These are phyloP conservation scores for Oceanodroma tethys DNA, from an alignment of 2,113 vertebrate species.

Conservation along the genomic window DNA sequence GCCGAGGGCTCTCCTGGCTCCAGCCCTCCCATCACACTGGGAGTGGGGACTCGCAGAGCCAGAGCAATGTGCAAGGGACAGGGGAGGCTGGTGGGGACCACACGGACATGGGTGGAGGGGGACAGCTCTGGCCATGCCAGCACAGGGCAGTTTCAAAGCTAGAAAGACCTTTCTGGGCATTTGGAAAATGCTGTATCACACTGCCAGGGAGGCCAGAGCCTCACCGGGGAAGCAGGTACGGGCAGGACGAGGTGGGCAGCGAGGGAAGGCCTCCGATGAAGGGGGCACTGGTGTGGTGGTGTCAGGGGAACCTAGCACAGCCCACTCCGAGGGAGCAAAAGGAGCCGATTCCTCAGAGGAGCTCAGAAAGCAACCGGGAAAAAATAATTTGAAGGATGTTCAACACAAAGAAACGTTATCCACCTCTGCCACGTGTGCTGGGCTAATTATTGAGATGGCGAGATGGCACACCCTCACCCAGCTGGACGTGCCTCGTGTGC, in stretches of 20 bases:
- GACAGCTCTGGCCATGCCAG: neutral
- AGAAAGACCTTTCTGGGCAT: neutral
- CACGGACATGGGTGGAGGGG: fast-evolving
- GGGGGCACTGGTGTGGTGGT: neutral
- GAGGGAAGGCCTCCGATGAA: neutral
- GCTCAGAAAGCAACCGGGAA: neutral
- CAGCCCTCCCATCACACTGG: fast-evolving
- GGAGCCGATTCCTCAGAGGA: neutral
- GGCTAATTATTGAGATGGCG: fast-evolving
- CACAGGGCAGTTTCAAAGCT: fast-evolving
- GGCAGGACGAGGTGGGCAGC: neutral
- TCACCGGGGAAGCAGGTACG: neutral
- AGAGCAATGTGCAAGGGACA: neutral
- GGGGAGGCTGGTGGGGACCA: neutral
- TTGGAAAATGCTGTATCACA: neutral
- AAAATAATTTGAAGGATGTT: neutral
- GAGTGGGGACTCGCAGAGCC: fast-evolving
- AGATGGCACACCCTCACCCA: fast-evolving
- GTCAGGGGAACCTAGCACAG: neutral
- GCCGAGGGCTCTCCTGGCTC: neutral
- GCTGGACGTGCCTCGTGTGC: fast-evolving
- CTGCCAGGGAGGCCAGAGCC: neutral
- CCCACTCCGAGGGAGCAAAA: neutral
- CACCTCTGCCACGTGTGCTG: too few relatives aligned
- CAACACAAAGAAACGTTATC: neutral